These are phyloP conservation scores for Hyposmocoma kahamanoa DNA, from an alignment of 1,140 invertebrate genomes.

Conservation along the genomic window DNA sequence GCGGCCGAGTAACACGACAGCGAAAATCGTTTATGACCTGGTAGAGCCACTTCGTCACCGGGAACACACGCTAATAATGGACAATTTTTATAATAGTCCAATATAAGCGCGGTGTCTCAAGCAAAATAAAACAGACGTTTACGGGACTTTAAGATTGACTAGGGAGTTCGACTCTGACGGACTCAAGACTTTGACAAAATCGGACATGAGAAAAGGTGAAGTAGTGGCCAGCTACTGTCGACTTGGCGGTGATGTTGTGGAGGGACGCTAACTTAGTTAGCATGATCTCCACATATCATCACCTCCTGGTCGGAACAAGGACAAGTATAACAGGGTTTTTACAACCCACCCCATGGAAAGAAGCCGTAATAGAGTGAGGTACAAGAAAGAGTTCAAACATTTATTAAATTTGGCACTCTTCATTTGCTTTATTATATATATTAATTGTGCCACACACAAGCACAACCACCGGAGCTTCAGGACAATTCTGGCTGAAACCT, in stretches of 20 bases:
- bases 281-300: constrained; percentile 8
- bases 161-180: constrained; percentile 4
- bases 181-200: background rate
- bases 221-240: constrained; percentile 3
- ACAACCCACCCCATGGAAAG: background rate
- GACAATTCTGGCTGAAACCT: background rate
- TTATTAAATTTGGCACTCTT: constrained; percentile 3
- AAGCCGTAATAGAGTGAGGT: constrained; percentile 1
- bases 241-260: constrained; percentile 6
- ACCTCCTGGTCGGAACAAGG: constrained; percentile 3
- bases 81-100: constrained; percentile 12
- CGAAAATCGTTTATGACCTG: background rate
- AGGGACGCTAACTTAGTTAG: constrained; percentile 6
- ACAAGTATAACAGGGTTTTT: background rate
- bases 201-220: constrained; percentile 1
- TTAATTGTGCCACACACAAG: background rate
- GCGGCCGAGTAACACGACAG: background rate
- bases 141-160: background rate
- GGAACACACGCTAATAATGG: background rate
- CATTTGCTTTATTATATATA: constrained; percentile 2
- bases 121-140: constrained; percentile 13
- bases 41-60: background rate
- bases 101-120: constrained; percentile 16
- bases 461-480: background rate
- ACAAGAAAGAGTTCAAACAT: constrained; percentile 4